Evolutionary conservation across 2,888 invertebrate genomes (phyloP), one percentile per base, ranked within the genome.

Genomic region (Theretra japonica): DNA sequence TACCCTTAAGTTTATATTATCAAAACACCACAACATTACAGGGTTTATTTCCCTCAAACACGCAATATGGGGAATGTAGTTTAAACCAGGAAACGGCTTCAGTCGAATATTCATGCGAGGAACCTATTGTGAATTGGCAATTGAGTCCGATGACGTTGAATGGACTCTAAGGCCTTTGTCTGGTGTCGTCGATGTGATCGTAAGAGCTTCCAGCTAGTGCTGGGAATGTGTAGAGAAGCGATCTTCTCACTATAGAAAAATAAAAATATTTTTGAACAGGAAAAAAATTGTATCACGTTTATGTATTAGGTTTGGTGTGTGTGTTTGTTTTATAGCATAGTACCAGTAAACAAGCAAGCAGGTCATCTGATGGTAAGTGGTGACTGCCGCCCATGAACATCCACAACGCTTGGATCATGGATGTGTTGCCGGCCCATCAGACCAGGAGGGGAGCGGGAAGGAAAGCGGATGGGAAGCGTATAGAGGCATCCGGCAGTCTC

Each of bases 121-220:
- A 65, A 65, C 21, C 62, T 65, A 65, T 65, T 41, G 62, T 65
- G 41, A 41, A 65, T 65, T 41, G 41, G 62, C 62, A 65, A 65
- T 65, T 41, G 62, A 65, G 41, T 65, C 11, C 41, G 41, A 3
- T 23, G 41, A 33, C 28, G 60, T 30, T 65, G 62, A 65, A 65
- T 65, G 62, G 62, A 65, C 62, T 53, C 33, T 30, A 23, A 48
- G 41, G 62, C 41, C 21, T 33, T 65, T 65, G 62, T 65, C 41
- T 65, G 41, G 33, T 21, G 41, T 41, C 41, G 8, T 41, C 62
- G 41, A 53, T 53, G 41, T 41, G 30, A 33, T 65, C 33, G 62
- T 21, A 41, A 65, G 41, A 65, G 62, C 41, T 41, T 65, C 62
- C 33, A 11, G n/a, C 4, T 65, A 23, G 15, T 21, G 21, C 30